phyloP scores from a whole-genome alignment of 2,797 vertebrate genomes.

The Urosaurus nigricauda region DNA sequence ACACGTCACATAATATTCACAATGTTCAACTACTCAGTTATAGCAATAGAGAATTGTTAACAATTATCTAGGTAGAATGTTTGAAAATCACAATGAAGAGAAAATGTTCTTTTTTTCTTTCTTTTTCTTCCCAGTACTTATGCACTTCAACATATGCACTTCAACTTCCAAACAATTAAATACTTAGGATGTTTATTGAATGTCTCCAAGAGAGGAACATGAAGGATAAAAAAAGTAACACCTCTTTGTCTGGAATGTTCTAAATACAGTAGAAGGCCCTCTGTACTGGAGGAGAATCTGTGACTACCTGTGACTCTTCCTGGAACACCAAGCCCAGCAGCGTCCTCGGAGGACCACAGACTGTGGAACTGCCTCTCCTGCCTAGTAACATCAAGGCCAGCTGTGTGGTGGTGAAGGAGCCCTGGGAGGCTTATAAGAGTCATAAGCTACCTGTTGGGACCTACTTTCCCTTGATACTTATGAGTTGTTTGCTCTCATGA shows the following conservation, averaged over 20 bases:
- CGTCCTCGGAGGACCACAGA: no score
- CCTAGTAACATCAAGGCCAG: no score
- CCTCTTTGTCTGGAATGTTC: conserved; percentile 20
- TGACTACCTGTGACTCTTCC: no score
- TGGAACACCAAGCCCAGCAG: no score
- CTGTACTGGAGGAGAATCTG: no score
- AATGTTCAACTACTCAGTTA: conserved; percentile 17
- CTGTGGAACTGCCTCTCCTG: no score
- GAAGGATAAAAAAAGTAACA: conserved; percentile 19
- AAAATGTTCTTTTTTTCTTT: neutral
- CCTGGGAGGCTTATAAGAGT: no score
- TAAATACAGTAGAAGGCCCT: no score
- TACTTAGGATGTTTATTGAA: neutral
- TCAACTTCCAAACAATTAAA: neutral
- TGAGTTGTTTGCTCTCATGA: no score
- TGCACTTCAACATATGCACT: neutral
- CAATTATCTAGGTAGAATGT: conserved; percentile 22
- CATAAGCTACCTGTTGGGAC: no score
- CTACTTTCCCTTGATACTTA: no score
- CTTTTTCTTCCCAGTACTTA: neutral
- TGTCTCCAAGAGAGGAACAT: conserved; percentile 3
- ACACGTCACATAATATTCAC: conserved; percentile 5
- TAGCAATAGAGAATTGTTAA: conserved; percentile 35
- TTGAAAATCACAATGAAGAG: neutral
- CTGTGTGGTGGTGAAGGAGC: no score